A percentile compares a stretch with the other conserved stretches of the same genome.
Conservation (phyloP, 1,140 invertebrate genomes). For the Meteorus sp. region DNA sequence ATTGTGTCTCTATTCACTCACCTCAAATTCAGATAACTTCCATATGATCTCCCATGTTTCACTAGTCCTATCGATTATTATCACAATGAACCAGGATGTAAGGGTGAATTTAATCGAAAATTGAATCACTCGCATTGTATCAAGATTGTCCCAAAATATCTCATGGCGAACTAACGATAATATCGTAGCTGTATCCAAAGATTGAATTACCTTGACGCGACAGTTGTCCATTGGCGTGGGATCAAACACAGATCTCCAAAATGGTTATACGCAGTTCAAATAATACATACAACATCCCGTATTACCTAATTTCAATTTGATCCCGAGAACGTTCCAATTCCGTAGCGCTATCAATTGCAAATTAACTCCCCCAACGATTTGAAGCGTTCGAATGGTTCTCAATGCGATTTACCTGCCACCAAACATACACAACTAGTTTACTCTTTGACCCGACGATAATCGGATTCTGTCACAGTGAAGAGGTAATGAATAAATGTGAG, state of each 20-base stretch:
- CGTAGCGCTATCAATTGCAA: constrained; percentile 25
- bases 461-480: constrained; percentile 9
- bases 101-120: too few relatives aligned
- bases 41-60: too few relatives aligned
- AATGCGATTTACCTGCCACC: constrained; percentile 22
- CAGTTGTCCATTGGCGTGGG: not conserved
- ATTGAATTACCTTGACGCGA: constrained; percentile 11
- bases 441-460: constrained; percentile 25
- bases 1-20: too few relatives aligned
- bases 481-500: not conserved
- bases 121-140: too few relatives aligned
- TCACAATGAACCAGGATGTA: too few relatives aligned
- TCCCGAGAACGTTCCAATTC: constrained; percentile 26
- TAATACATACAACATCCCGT: constrained; percentile 25
- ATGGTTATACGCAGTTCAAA: constrained; percentile 17
- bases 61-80: too few relatives aligned
- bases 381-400: constrained; percentile 30
- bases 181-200: constrained; percentile 12
- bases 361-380: constrained; percentile 22
- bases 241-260: not conserved
- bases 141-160: not conserved
- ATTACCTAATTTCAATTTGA: constrained; percentile 27
- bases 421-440: not conserved
- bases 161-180: not conserved
- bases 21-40: too few relatives aligned